phyloP scores from a whole-genome alignment of 2,113 vertebrate species.

The Zootoca vivipara region DNA sequence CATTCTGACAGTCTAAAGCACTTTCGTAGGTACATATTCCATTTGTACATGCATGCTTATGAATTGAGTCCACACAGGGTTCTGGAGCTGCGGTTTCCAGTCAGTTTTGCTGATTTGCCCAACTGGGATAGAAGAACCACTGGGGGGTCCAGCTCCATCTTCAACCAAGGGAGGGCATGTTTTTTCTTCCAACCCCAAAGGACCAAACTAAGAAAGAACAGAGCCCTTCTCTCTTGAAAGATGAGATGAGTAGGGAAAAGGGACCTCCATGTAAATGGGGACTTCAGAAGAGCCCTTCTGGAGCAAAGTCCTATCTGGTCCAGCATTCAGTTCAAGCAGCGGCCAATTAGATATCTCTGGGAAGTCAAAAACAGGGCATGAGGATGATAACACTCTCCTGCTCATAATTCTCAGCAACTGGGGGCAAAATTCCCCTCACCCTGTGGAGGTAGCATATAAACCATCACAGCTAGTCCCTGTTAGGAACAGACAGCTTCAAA shows the following conservation, averaged over 20 bases:
- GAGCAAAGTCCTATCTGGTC: too few species aligned
- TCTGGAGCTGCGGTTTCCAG: too few species aligned
- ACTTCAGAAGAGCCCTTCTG: too few species aligned
- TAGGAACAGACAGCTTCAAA: background rate
- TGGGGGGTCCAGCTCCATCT: background rate
- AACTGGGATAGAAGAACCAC: background rate
- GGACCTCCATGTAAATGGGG: background rate
- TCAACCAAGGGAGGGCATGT: background rate
- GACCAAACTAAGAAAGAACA: background rate
- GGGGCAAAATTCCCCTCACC: too few species aligned
- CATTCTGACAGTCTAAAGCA: background rate
- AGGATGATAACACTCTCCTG: too few species aligned
- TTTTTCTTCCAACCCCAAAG: background rate
- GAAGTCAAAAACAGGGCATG: too few species aligned
- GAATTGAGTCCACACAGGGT: background rate
- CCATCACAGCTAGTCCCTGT: too few species aligned
- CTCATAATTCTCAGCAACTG: too few species aligned
- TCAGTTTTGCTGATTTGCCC: background rate
- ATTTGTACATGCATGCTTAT: background rate
- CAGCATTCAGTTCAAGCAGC: too few species aligned
- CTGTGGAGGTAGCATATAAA: too few species aligned
- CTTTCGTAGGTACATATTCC: too few species aligned
- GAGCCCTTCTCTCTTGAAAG: background rate
- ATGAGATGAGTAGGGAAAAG: background rate
- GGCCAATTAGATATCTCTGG: too few species aligned